A percentile compares a stretch with the other conserved stretches of the same genome.
phyloP scores from a whole-genome alignment of 2,888 invertebrate genomes.

The Subacronicta megacephala region DNA sequence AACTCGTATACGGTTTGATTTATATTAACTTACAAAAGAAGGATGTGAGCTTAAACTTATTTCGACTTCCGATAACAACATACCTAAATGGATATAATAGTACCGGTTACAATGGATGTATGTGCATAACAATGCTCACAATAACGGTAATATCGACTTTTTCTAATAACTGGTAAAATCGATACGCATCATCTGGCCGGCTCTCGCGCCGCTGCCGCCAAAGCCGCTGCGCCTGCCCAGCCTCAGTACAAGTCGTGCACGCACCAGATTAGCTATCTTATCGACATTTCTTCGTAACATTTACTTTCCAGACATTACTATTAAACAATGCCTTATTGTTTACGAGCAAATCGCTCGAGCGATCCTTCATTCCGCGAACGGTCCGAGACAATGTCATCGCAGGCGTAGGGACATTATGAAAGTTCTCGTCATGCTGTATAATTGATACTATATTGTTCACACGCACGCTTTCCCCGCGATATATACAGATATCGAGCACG shows the following conservation, averaged over 20 bases:
- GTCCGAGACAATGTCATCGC: constrained; percentile 27
- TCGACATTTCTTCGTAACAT: constrained; percentile 68
- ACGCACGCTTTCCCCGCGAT: constrained; percentile 58
- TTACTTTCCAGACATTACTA: constrained; percentile 69
- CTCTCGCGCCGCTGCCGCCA: constrained; percentile 29
- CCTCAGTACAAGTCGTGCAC: constrained; percentile 55
- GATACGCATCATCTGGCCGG: constrained; percentile 51
- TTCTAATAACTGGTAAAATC: constrained; percentile 50
- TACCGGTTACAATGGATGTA: constrained; percentile 24
- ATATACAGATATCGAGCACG: constrained; percentile 50
- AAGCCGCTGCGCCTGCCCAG: constrained; percentile 42
- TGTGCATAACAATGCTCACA: constrained; percentile 33
- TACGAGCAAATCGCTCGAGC: constrained; percentile 55
- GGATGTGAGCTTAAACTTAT: neutral
- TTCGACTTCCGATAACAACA: constrained; percentile 38
- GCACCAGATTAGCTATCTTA: constrained; percentile 74
- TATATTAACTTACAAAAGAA: too few relatives aligned
- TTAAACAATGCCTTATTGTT: constrained; percentile 80
- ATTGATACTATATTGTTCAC: constrained; percentile 63
- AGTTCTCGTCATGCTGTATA: constrained; percentile 60
- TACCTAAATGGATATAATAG: neutral
- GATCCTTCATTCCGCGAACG: constrained; percentile 57
- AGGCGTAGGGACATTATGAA: constrained; percentile 59
- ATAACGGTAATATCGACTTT: constrained; percentile 51
- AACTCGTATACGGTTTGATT: too few relatives aligned